Evolutionary conservation across 2,888 invertebrate genomes (phyloP), one percentile per base, ranked within the genome.

Genomic region (Tromatobia lineatoria): DNA sequence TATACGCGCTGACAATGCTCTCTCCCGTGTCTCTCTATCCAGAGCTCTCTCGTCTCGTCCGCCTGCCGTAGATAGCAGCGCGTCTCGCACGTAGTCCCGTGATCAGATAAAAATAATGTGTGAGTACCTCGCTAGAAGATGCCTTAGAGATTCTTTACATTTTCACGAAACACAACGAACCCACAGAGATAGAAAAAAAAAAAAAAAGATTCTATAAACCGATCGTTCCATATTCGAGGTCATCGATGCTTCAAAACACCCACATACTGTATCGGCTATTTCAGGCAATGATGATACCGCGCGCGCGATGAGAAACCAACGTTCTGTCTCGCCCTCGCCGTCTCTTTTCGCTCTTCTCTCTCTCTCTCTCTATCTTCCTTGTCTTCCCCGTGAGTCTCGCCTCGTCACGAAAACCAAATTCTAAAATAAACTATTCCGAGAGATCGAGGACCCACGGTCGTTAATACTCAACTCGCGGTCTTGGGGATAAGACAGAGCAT

Each of bases 211-310:
- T 83, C 79, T 54, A 82, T 82, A 59, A 80, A 83, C 79, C 82
- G 76, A 83, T 84, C 83, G 85, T 86, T 80, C 83, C 74, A 61
- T 86, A 64, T 83, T 87, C 85, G 88, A 88, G 89, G 89, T 87
- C 88, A 88, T 86, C 82, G 82, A 82, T 79, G 69, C 76, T 81
- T 66, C 52, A 64, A 83, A 74, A 71, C 82, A 84, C 73, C 91
- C 90, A 90, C 88, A 87, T 89, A 87, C 64, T 89, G 73, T 89
- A 87, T 87, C 85, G 79, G 88, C 92, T 92, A 93, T 93, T 93
- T 93, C 91, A 90, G 91, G 92, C 91, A 91, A 91, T 91, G 92
- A 92, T 93, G 91, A 91, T 89, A 89, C 79, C 74, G 67, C 87
- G 87, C 86, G 82, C 84, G 85, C 87, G 87, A 80, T 61, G 73